Evolutionary conservation across 2,888 invertebrate species (phyloP).

Genomic region (Drosophila koepferae): DNA sequence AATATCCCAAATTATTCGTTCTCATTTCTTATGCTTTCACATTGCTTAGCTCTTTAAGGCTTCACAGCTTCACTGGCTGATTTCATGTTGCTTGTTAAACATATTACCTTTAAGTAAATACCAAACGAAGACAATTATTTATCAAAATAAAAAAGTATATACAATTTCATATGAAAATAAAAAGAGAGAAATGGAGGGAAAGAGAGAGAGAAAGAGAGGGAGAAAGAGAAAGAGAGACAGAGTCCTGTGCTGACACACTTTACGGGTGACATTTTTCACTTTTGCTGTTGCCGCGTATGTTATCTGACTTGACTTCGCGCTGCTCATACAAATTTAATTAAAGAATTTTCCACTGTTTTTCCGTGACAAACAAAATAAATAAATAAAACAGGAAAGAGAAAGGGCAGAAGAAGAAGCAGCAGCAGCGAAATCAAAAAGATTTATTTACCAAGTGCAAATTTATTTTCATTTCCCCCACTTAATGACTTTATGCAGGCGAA

Average conservation of each 20-base stretch:
- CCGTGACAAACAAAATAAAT: constrained; percentile 32
- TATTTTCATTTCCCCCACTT: constrained; percentile 74
- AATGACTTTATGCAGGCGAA: constrained; percentile 73
- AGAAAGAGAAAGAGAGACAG: background rate
- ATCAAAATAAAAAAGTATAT: constrained; percentile 2
- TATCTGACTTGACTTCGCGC: constrained; percentile 48
- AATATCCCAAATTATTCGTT: background rate
- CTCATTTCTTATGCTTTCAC: too few species aligned
- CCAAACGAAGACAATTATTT: constrained; percentile 26
- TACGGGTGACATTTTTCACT: constrained; percentile 46
- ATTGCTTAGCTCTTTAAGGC: background rate
- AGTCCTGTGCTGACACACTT: constrained; percentile 38
- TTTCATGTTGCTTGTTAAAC: background rate
- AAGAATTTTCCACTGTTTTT: constrained; percentile 60
- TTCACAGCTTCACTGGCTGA: too few species aligned
- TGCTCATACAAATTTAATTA: constrained; percentile 70
- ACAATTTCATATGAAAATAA: constrained; percentile 10
- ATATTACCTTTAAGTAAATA: constrained; percentile 4
- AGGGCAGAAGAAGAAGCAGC: constrained; percentile 5
- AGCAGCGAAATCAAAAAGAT: constrained; percentile 72
- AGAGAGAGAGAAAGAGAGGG: background rate
- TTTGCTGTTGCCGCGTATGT: constrained; percentile 37
- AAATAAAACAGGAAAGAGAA: constrained; percentile 11
- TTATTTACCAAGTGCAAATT: constrained; percentile 79
- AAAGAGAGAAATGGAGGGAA: background rate